Percentiles rank a stretch among this genome's conserved stretches.
phyloP scores from a whole-genome alignment of 2,888 invertebrate genomes.

The Nemurella pictetii region DNA sequence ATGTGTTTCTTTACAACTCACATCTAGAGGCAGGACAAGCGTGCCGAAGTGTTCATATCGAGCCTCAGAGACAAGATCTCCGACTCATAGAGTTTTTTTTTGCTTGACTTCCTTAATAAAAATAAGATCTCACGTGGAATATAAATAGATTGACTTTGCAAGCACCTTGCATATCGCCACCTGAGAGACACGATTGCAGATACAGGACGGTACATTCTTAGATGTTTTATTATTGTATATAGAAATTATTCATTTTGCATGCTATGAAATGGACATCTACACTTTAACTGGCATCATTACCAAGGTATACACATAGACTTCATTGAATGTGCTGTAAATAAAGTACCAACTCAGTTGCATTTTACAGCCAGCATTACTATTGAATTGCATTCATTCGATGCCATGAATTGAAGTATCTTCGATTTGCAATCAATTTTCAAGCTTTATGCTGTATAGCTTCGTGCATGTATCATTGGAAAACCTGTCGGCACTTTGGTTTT shows the following conservation, averaged over 20 bases:
- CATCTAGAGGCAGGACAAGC: neutral
- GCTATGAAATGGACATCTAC: neutral
- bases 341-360: neutral
- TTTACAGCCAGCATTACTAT: neutral
- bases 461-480: too few relatives aligned
- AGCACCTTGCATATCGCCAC: neutral
- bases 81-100: too few relatives aligned
- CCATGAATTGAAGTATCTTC: too few relatives aligned
- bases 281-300: neutral
- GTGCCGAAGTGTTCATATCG: neutral
- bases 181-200: too few relatives aligned
- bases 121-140: neutral
- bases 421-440: too few relatives aligned
- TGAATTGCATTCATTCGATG: neutral
- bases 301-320: too few relatives aligned
- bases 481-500: too few relatives aligned
- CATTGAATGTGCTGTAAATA: neutral
- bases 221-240: neutral
- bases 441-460: too few relatives aligned
- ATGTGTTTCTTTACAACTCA: neutral
- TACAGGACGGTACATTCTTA: too few relatives aligned
- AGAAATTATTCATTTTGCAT: neutral
- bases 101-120: too few relatives aligned
- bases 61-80: too few relatives aligned
- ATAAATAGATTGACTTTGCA: neutral